Evolutionary conservation across 1,140 invertebrate species (phyloP).

Genomic region (Formica exsecta): DNA sequence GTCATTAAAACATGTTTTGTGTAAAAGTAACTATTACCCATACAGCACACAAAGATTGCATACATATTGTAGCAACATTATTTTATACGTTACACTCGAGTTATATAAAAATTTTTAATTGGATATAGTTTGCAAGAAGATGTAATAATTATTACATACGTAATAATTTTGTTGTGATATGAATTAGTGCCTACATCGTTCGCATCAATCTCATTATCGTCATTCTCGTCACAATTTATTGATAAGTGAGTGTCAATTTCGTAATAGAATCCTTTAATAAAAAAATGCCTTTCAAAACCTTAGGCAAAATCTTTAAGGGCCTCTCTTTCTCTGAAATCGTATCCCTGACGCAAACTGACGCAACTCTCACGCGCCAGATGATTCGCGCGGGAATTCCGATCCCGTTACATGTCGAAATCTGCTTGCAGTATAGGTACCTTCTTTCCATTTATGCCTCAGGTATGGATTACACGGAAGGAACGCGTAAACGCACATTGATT

Average conservation of each 20-base stretch:
- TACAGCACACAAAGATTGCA: too few species aligned
- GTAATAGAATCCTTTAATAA: neutral
- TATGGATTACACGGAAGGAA: conserved; percentile 68
- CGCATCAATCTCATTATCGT: neutral
- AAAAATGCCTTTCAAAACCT: neutral
- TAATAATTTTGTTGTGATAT: too few species aligned
- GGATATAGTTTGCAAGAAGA: neutral
- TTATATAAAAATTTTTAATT: neutral
- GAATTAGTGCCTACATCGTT: neutral
- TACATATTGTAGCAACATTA: too few species aligned
- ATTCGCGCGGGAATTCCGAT: conserved; percentile 67
- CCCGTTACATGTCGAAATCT: conserved; percentile 67
- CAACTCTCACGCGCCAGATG: conserved; percentile 28
- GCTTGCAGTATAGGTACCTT: neutral
- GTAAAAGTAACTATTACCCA: conserved; percentile 9
- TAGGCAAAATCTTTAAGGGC: neutral
- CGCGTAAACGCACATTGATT: conserved; percentile 78
- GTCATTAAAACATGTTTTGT: neutral
- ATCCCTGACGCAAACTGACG: conserved; percentile 33
- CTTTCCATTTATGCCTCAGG: conserved; percentile 1
- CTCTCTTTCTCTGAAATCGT: neutral
- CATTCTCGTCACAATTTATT: neutral
- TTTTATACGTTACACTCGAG: neutral
- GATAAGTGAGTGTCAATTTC: neutral
- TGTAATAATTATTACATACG: neutral